Conservation (phyloP, 1,140 invertebrate genomes). For the Asbolus verrucosus region DNA sequence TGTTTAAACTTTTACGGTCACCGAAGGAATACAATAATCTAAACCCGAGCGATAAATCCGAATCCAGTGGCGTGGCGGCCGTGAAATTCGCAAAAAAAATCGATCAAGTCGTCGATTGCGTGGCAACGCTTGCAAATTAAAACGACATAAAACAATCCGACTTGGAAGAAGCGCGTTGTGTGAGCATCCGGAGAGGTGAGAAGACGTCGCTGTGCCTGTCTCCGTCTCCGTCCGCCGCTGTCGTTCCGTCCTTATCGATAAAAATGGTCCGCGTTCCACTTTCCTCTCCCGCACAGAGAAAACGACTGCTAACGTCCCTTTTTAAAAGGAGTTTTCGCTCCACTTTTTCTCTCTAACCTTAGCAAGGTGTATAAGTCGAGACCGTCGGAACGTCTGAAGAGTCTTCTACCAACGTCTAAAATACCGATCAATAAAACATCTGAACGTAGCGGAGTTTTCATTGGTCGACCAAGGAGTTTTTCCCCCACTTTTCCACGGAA, state of each 20-base stretch:
- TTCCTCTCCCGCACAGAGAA: slow-evolving; percentile 3
- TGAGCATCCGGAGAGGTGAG: not conserved
- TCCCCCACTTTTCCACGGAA: slow-evolving; percentile 60
- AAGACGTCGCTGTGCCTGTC: not conserved
- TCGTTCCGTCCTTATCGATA: slow-evolving; percentile 15
- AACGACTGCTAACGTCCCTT: slow-evolving; percentile 46
- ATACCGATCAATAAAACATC: slow-evolving; percentile 61
- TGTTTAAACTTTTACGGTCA: too few species aligned
- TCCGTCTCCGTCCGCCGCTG: not conserved
- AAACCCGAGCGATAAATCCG: too few species aligned
- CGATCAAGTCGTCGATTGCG: too few species aligned
- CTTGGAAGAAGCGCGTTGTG: slow-evolving; percentile 9
- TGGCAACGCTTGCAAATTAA: too few species aligned
- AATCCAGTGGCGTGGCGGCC: too few species aligned
- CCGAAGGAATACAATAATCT: too few species aligned
- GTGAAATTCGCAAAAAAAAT: too few species aligned
- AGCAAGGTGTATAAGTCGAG: slow-evolving; percentile 50
- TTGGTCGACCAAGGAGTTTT: slow-evolving; percentile 60
- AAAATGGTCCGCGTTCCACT: slow-evolving; percentile 41
- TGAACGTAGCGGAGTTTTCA: slow-evolving; percentile 59
- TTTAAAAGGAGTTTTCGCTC: slow-evolving; percentile 50
- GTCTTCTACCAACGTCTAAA: slow-evolving; percentile 56
- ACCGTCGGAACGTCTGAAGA: slow-evolving; percentile 57
- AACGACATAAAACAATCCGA: slow-evolving; percentile 29
- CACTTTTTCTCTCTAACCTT: slow-evolving; percentile 48